Evolutionary conservation across 2,113 vertebrate species (phyloP), one percentile per base, ranked within the genome.

Genomic region (Rhabdomys dilectus): DNA sequence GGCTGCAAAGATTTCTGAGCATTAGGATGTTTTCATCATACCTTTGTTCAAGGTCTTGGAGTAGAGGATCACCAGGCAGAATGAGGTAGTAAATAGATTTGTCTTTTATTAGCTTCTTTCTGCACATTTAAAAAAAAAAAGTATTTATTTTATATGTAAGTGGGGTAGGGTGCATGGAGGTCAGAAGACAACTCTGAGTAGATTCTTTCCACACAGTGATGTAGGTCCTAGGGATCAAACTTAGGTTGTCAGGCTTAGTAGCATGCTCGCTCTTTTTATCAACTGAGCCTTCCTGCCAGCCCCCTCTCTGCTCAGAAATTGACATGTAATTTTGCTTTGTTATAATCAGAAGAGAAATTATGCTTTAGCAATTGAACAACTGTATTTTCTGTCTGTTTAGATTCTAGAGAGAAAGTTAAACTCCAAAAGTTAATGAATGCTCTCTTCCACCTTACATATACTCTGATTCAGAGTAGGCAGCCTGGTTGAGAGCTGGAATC

Each of bases 321-420:
- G 85, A 75, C 29, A 15, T 90, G 75, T 13, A 68, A 64, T 77
- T 97, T 91, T 87, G 64, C 87, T 96, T 88, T 97, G 56, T 95
- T 97, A 82, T 22, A 92, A 94, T 86, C 60, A 91, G 42, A 9
- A 21, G 48, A 81, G 95, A 89, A 76, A 88, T 97, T 95, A 95
- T 96, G 31, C 60, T 75, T 92, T 95, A 91, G 26, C 62, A 97
- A 75, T 87, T 95, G 73, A 81, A 85, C 94, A 89, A 89, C 51
- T 84, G 12, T 42, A 58, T 19, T 36, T 94, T 21, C 34, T 80
- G 17, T 97, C 94, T 96, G 12, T 89, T 95, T 91, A 88, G 87
- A 82, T 87, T 75, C 29, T 89, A 0, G 89, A 78, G 64, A 66
- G 91, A 70, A n/a, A 78, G 86, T 96, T 95, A 82, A 53, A 42